Base-by-base conservation (phyloP, 2,888 invertebrate genomes). In the Zaprionus bogoriensis region DNA sequence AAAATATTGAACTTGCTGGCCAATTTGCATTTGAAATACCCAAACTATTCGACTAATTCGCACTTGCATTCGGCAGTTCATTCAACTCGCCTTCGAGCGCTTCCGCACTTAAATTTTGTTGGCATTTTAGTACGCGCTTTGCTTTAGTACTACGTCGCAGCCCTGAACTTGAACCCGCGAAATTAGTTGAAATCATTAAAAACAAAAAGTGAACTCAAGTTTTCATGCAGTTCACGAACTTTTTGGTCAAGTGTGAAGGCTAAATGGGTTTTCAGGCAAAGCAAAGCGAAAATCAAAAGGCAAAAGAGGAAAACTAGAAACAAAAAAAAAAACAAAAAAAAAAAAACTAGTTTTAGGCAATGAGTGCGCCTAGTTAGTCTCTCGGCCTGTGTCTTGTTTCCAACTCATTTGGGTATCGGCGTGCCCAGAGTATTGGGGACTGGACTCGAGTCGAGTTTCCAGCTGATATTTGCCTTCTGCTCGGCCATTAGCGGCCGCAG, bases 231-330 rank as follows among this genome's bases (percentile, higher is more conserved):
- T 78, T 78, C 79, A 51, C 62, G 82, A 80, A 81, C 85, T 84
- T 70, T 81, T 61, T 59, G 64, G 78, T 64, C 82, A 84, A 60
- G 84, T 80, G 84, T 84, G 80, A 84, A 80, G 80, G 80, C 74
- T 52, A 77, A 75, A 81, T 70, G 44, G 51, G 5, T 65, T 55
- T 63, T 61, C 57, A 57, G 30, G 44, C 22, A 67, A 54, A 51
- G 4, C 23, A 36, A 50, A 20, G 19, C 12, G 32, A 32, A 4
- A 14, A 3, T n/a, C n/a, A 20, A 9, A 20, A 4, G 19, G 4
- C 9, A 19, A 38, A 20, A 39, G 19, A 19, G 39, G 10, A 20
- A 39, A 39, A 39, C 20, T n/a, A 39, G 32, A n/a, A n/a, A n/a
- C n/a, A 32, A 14, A 32, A 4, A 14, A 3, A 20, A 9, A 20